These are phyloP conservation scores for Cotesia congregata DNA, from an alignment of 2,888 invertebrate genomes.

Conservation along the genomic window DNA sequence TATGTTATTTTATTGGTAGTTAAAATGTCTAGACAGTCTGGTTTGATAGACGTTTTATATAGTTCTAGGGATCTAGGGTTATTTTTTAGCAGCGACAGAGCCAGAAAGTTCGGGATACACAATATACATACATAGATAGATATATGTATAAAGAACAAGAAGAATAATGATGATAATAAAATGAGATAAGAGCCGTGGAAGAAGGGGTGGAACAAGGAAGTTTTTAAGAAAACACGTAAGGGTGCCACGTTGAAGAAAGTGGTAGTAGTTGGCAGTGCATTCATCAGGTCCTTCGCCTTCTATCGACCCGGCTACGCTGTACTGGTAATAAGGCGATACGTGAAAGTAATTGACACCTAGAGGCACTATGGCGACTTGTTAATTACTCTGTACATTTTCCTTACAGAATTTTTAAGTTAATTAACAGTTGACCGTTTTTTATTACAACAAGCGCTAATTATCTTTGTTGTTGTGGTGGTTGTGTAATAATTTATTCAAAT, in stretches of 20 bases:
- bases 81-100: conserved; percentile 16
- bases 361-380: conserved; percentile 16
- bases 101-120: background rate
- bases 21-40: background rate
- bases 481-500: background rate
- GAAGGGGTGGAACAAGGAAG: background rate
- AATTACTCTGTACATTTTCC: conserved; percentile 14
- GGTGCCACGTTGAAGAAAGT: conserved; percentile 1
- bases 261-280: conserved; percentile 39
- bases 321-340: conserved; percentile 46
- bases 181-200: background rate
- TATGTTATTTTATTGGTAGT: background rate
- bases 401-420: background rate
- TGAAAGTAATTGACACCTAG: conserved; percentile 35
- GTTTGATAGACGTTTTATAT: background rate
- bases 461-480: background rate
- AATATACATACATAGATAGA: background rate
- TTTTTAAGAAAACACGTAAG: background rate
- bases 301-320: conserved; percentile 46
- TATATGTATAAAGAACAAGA: background rate
- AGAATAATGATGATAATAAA: background rate
- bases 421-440: background rate
- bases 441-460: background rate
- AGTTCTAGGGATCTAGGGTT: conserved; percentile 5
- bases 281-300: conserved; percentile 53